A percentile compares a stretch with the other conserved stretches of the same genome.
Evolutionary conservation across 2,113 vertebrate genomes (phyloP).

Genomic region (Clinocottus analis): DNA sequence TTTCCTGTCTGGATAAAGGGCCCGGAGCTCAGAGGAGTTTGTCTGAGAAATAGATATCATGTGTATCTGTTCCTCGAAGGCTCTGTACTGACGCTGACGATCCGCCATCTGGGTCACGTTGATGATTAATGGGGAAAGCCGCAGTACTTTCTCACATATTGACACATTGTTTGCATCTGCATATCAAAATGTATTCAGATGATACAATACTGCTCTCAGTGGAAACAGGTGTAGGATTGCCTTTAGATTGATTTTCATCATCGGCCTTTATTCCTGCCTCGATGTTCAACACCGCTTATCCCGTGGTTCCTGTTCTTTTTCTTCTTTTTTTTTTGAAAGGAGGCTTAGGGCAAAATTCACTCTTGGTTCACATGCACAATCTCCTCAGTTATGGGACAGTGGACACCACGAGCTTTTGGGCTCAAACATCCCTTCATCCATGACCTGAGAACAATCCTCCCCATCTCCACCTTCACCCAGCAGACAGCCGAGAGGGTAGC

Average conservation of each 20-base stretch:
- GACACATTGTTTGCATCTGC: neutral
- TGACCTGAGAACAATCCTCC: conserved; percentile 42
- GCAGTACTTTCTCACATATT: neutral
- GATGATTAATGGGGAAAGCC: neutral
- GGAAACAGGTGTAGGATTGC: neutral
- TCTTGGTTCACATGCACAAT: conserved; percentile 29
- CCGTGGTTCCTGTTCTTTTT: neutral
- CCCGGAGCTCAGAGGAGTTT: neutral
- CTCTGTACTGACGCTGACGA: neutral
- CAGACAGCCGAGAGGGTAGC: conserved; percentile 3
- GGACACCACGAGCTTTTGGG: conserved; percentile 20
- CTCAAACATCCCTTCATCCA: conserved; percentile 48
- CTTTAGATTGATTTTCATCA: conserved; percentile 7
- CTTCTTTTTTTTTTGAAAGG: too few species aligned
- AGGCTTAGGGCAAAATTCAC: conserved; percentile 30
- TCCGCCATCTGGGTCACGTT: neutral
- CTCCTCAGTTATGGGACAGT: conserved; percentile 39
- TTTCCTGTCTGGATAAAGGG: neutral
- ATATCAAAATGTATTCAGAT: neutral
- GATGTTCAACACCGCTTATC: neutral
- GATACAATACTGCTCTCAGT: neutral
- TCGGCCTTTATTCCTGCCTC: neutral
- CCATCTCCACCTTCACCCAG: conserved; percentile 3
- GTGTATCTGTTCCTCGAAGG: neutral
- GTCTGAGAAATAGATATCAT: neutral